These are phyloP conservation scores for Micromussa lordhowensis DNA, from an alignment of 92 coral and sea anemone species.

Conservation along the genomic window DNA sequence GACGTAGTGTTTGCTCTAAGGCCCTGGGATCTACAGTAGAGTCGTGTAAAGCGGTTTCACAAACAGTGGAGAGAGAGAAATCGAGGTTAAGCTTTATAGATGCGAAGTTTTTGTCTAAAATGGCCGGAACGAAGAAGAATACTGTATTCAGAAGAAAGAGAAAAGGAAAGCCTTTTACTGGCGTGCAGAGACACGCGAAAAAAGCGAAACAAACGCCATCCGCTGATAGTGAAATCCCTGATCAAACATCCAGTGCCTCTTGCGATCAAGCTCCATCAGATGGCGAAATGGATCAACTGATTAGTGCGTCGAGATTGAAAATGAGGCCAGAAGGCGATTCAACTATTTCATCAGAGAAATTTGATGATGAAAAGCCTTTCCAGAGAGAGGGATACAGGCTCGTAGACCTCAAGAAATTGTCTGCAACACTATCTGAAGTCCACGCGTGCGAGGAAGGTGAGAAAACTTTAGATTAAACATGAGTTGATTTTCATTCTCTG, in stretches of 20 bases:
- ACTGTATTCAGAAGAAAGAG: background rate
- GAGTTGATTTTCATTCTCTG: background rate
- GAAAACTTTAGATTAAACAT: conserved; percentile 13
- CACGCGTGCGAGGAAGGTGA: conserved; percentile 51
- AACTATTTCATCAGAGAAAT: conserved; percentile 12
- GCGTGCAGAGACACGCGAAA: background rate
- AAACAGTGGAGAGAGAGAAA: background rate
- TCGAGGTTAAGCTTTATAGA: background rate
- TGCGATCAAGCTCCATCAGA: conserved; percentile 20
- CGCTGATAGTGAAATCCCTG: background rate
- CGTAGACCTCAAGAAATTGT: conserved; percentile 29
- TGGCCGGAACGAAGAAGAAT: background rate
- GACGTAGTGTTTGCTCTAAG: background rate
- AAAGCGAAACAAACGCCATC: background rate
- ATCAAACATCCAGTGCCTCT: background rate
- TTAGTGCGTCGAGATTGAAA: conserved; percentile 33
- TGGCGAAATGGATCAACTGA: conserved; percentile 28
- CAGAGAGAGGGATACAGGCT: conserved; percentile 39
- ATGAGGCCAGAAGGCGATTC: conserved; percentile 32
- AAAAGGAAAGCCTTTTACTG: background rate
- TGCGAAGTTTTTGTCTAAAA: background rate
- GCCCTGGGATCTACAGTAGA: background rate
- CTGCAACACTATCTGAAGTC: conserved; percentile 45
- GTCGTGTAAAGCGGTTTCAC: background rate
- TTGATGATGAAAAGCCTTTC: conserved; percentile 28